These are phyloP conservation scores for Blennius ocellaris DNA, from an alignment of 2,113 vertebrate species.

Conservation along the genomic window DNA sequence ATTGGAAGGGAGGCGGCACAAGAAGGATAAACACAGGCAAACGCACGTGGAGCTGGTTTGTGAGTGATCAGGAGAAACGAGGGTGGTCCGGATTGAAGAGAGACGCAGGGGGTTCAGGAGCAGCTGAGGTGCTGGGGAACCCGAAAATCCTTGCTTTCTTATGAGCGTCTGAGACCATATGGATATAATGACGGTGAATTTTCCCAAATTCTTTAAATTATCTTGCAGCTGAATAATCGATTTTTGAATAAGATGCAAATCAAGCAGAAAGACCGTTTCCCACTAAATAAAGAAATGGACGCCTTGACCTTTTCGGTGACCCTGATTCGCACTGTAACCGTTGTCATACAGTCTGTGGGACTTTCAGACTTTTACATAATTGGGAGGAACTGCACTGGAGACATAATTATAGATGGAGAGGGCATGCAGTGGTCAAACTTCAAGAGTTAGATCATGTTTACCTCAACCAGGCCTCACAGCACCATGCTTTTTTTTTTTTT, in stretches of 20 bases:
- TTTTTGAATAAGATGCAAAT: neutral
- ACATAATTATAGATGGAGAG: neutral
- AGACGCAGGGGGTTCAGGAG: neutral
- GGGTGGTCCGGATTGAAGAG: conserved; percentile 11
- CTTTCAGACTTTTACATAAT: conserved; percentile 1
- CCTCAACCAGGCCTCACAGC: conserved; percentile 10
- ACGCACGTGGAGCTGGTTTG: conserved; percentile 43
- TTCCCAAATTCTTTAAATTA: too few species aligned
- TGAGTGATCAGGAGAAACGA: conserved; percentile 29
- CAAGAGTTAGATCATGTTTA: conserved; percentile 27
- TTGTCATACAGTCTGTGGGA: neutral
- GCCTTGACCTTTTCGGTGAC: neutral
- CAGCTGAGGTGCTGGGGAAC: neutral
- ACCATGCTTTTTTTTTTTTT: neutral
- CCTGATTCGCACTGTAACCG: neutral
- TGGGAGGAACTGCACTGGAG: conserved; percentile 11
- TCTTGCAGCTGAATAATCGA: too few species aligned
- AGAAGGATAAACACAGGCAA: conserved; percentile 47
- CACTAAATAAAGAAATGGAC: neutral
- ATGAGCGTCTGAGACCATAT: too few species aligned
- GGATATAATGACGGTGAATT: too few species aligned
- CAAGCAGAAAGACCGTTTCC: neutral
- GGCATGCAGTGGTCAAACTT: conserved; percentile 20
- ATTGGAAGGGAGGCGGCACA: conserved; percentile 45
- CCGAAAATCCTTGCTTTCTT: too few species aligned